Percentiles rank a stretch among this genome's conserved stretches.
phyloP scores from a whole-genome alignment of 1,140 invertebrate species.

The Atopsyche davidsoni region DNA sequence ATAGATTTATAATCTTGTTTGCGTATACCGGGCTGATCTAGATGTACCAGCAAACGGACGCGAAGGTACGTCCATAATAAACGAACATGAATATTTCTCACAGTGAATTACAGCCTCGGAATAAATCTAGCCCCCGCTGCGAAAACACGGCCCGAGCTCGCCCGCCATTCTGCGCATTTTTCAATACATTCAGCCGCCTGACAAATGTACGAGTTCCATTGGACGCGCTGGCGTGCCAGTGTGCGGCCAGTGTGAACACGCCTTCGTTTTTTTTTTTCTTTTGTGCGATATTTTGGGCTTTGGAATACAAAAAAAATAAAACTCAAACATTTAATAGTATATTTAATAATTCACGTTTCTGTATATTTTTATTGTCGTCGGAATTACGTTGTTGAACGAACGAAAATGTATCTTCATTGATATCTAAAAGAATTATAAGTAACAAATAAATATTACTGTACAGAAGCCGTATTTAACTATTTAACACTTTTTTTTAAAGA shows the following conservation, averaged over 20 bases:
- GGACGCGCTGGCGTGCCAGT: neutral
- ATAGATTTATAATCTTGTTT: too few species aligned
- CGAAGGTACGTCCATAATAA: slow-evolving; percentile 19
- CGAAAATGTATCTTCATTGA: too few species aligned
- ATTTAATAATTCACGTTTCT: too few species aligned
- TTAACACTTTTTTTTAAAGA: too few species aligned
- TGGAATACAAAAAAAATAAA: too few species aligned
- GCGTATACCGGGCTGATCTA: slow-evolving; percentile 22
- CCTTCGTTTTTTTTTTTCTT: neutral
- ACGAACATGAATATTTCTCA: slow-evolving; percentile 27
- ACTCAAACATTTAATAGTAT: too few species aligned
- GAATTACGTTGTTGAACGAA: too few species aligned
- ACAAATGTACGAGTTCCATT: slow-evolving; percentile 10
- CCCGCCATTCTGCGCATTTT: slow-evolving; percentile 16
- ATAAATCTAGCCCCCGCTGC: slow-evolving; percentile 28
- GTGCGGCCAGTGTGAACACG: neutral
- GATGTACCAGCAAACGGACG: slow-evolving; percentile 12
- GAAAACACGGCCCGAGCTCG: slow-evolving; percentile 18
- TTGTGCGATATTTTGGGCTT: neutral
- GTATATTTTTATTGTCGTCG: too few species aligned
- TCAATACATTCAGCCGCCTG: slow-evolving; percentile 11
- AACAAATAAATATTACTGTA: too few species aligned
- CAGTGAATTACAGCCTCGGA: slow-evolving; percentile 20
- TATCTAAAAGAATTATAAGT: too few species aligned
- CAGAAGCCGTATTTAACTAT: too few species aligned